Percentiles rank a stretch among this genome's conserved stretches.
These are phyloP conservation scores for Intellagama lesueurii DNA, from an alignment of 2,797 vertebrate genomes.

Conservation along the genomic window DNA sequence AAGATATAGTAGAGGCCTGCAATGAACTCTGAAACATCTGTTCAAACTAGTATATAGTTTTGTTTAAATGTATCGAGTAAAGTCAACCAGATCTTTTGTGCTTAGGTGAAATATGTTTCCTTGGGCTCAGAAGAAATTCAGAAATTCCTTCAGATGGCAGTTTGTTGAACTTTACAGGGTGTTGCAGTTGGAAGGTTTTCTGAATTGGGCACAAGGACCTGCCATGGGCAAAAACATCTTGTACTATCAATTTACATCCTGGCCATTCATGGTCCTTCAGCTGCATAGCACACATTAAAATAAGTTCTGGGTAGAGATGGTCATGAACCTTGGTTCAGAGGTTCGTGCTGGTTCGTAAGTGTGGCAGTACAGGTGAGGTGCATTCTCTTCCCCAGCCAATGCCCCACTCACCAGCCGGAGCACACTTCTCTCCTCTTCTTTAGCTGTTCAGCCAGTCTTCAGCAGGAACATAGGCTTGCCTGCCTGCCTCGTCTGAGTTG, in stretches of 20 bases:
- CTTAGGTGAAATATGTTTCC: background rate
- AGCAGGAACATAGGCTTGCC: too few relatives aligned
- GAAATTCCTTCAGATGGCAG: too few relatives aligned
- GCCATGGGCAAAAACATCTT: background rate
- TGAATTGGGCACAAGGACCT: too few relatives aligned
- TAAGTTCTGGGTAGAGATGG: background rate
- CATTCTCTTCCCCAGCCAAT: too few relatives aligned
- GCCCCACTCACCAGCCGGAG: too few relatives aligned
- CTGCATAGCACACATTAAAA: background rate
- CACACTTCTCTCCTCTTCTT: too few relatives aligned
- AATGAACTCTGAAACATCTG: background rate
- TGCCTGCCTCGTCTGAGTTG: too few relatives aligned
- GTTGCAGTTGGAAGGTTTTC: background rate
- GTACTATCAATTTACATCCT: background rate
- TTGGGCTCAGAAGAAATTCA: background rate
- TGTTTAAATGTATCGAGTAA: background rate
- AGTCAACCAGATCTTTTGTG: background rate
- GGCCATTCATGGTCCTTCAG: background rate
- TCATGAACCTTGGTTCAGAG: too few relatives aligned
- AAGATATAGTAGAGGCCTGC: background rate
- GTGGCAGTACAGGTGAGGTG: too few relatives aligned
- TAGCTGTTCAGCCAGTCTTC: too few relatives aligned
- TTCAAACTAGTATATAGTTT: background rate
- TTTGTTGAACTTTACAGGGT: too few relatives aligned
- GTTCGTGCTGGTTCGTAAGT: too few relatives aligned